Base-by-base conservation (phyloP, 2,797 vertebrate species). In the Pogoniulus pusillus region DNA sequence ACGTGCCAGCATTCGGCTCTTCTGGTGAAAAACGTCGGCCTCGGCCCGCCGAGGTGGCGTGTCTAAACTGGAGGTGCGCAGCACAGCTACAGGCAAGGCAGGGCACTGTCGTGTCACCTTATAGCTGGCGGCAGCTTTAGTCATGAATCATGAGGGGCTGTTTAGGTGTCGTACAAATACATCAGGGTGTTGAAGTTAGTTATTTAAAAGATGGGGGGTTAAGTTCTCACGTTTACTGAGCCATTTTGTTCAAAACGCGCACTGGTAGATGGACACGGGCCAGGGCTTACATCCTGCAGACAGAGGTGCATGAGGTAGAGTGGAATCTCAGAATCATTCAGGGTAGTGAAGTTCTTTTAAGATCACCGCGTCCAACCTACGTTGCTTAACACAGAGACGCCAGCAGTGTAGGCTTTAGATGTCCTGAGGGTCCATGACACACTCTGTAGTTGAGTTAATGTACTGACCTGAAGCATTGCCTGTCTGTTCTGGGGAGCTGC, bases 391-490 rank as follows among this genome's bases (percentile, higher is more conserved):
- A 1, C 5, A 3, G 16, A 18, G 35, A 16, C 8, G 1, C 0
- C 0, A 11, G 73, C 59, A 24, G 16, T 10, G 0, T 2, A 5
- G 2, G 1, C 22, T 4, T 4, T 4, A 0, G 15, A 5, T 2
- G 2, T 3, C 3, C 35, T 1, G 23, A 24, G 58, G n/a, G 57
- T 22, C 14, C 27, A 17, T 2, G 4, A 1, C 15, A 2, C 15
- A 16, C 62, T 2, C 6, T 4, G 47, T 49, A 49, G 49, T 24
- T 23, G 24, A 24, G 12, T 49, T 24, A 0, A 1, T 6, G 15
- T 15, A 0, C 41, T 3, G 12, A 16, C 3, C 6, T 8, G 4
- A 7, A 23, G 19, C 4, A 2, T 1, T 17, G 17, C 39, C 26
- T 17, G 1, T 3, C 23, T 24, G 8, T 8, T 47, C 7, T 4